phyloP scores from a whole-genome alignment of 53 echinoderm and acorn worm species.

The Luidia sarsii region DNA sequence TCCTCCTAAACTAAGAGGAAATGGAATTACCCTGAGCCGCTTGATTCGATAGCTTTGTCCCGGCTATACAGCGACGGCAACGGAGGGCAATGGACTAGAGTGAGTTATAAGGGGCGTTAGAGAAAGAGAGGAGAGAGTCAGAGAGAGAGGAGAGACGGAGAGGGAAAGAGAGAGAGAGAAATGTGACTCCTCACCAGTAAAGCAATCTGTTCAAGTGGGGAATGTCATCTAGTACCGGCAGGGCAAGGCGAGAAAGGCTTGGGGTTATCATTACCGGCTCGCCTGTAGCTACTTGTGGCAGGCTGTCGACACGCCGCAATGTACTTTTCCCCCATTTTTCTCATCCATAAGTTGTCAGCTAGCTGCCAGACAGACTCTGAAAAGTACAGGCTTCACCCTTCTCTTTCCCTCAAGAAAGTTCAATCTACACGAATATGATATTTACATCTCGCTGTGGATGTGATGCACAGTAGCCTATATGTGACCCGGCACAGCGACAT shows the following conservation, averaged over 20 bases:
- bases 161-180: too few species aligned
- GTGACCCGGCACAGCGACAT: too few species aligned
- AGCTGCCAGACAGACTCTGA: too few species aligned
- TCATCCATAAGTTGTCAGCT: too few species aligned
- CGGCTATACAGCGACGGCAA: conserved; percentile 15
- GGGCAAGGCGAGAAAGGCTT: conserved; percentile 18
- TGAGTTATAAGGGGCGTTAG: not conserved
- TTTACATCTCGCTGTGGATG: too few species aligned
- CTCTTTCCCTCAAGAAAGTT: too few species aligned
- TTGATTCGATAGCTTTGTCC: conserved; percentile 46
- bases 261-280: conserved; percentile 21
- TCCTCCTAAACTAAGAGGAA: too few species aligned
- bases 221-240: not conserved
- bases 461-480: too few species aligned
- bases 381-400: too few species aligned
- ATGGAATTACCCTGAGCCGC: conserved; percentile 18
- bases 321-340: conserved; percentile 20
- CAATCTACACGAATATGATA: too few species aligned
- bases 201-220: conserved; percentile 48
- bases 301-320: conserved; percentile 17
- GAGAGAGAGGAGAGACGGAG: too few species aligned
- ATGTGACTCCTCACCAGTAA: too few species aligned
- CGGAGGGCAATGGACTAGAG: not conserved
- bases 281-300: conserved; percentile 8
- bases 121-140: not conserved